Evolutionary conservation across 2,888 invertebrate species (phyloP).

Genomic region (Tenthredo distinguenda): DNA sequence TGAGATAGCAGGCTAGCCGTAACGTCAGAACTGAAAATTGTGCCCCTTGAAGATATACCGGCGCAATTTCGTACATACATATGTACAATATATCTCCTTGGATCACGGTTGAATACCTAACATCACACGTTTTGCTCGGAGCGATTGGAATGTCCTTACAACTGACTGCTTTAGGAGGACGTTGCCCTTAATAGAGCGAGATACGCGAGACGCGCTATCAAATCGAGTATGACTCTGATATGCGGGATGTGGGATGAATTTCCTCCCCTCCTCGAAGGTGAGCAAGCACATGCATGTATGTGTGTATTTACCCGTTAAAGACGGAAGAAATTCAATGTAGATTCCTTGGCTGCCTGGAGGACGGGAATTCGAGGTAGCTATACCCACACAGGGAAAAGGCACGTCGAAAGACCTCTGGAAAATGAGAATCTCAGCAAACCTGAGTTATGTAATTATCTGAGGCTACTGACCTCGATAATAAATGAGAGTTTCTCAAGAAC

Average conservation of each 20-base stretch:
- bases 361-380: background rate
- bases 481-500: background rate
- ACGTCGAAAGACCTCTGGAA: background rate
- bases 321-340: background rate
- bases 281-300: background rate
- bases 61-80: background rate
- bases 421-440: background rate
- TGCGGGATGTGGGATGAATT: background rate
- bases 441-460: background rate
- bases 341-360: background rate
- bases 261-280: background rate
- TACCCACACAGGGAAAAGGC: background rate
- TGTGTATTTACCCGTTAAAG: background rate
- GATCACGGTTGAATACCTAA: background rate
- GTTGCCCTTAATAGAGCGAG: conserved; percentile 20
- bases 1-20: background rate
- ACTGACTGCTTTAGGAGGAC: conserved; percentile 2
- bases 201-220: conserved; percentile 21
- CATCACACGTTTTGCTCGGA: conserved; percentile 4
- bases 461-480: background rate
- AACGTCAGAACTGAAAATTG: background rate
- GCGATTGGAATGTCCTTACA: conserved; percentile 47
- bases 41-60: background rate
- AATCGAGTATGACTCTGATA: conserved; percentile 36
- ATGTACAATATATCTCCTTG: background rate